A percentile compares a stretch with the other conserved stretches of the same genome.
Evolutionary conservation across 53 echinoderm and acorn worm species (phyloP).

Genomic region (Echinarachnius parma): DNA sequence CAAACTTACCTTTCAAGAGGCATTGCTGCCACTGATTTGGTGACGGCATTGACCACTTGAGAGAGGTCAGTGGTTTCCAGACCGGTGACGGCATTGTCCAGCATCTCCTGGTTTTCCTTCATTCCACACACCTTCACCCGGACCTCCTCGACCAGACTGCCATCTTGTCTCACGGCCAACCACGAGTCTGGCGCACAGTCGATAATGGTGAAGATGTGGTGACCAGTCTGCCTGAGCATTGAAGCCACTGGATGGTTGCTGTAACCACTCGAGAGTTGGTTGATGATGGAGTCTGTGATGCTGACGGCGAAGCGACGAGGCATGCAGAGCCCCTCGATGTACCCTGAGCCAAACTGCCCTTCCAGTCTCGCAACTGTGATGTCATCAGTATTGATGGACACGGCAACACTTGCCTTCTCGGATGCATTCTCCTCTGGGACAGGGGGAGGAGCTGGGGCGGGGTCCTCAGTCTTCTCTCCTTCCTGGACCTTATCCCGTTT

Average conservation of each 20-base stretch:
- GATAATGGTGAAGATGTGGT: slow-evolving; percentile 25
- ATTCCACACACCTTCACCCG: slow-evolving; percentile 29
- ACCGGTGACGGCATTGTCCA: neutral
- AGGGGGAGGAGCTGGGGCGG: neutral
- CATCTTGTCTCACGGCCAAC: slow-evolving; percentile 10
- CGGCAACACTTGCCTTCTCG: slow-evolving; percentile 8
- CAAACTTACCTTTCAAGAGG: slow-evolving; percentile 14
- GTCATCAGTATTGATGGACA: slow-evolving; percentile 3
- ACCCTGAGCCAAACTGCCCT: slow-evolving; percentile 13
- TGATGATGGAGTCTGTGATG: slow-evolving; percentile 23
- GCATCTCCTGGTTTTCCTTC: slow-evolving; percentile 6
- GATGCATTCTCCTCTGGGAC: no score
- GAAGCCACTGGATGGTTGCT: neutral
- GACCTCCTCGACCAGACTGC: slow-evolving; percentile 23
- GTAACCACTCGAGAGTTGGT: slow-evolving; percentile 4
- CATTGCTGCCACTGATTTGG: slow-evolving; percentile 4
- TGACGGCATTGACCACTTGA: slow-evolving; percentile 8
- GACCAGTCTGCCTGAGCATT: slow-evolving; percentile 28
- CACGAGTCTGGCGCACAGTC: slow-evolving; percentile 19
- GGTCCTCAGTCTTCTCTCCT: neutral
- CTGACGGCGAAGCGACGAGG: slow-evolving; percentile 34
- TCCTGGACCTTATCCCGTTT: neutral
- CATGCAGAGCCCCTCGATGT: slow-evolving; percentile 12
- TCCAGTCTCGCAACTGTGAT: neutral
- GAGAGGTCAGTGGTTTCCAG: neutral